Evolutionary conservation across 2,888 invertebrate species (phyloP).

Genomic region (Eristalis pertinax): DNA sequence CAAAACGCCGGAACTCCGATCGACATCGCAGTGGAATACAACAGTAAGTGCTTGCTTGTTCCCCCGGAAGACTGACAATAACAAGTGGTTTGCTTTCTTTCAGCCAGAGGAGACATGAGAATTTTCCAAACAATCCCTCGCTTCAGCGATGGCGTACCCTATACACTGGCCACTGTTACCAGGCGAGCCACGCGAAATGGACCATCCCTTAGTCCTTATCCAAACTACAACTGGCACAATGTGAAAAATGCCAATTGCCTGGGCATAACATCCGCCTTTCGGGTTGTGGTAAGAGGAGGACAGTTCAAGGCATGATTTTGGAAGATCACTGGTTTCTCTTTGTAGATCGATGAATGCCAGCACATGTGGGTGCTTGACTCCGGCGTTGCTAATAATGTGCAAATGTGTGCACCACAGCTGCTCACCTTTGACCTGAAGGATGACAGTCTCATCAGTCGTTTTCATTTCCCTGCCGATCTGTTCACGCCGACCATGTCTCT

Average conservation of each 20-base stretch:
- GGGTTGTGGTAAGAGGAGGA: conserved; percentile 81
- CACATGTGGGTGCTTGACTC: conserved; percentile 87
- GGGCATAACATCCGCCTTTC: conserved; percentile 88
- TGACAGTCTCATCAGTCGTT: conserved; percentile 83
- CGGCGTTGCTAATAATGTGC: conserved; percentile 76
- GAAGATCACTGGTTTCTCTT: not conserved
- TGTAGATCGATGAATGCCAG: conserved; percentile 85
- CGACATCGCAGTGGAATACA: conserved; percentile 76
- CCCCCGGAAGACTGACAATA: conserved; percentile 75
- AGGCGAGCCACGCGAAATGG: conserved; percentile 78
- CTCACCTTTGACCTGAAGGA: conserved; percentile 87
- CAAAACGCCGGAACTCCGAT: conserved; percentile 85
- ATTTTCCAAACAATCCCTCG: conserved; percentile 89
- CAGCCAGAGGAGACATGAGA: conserved; percentile 77
- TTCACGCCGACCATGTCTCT: conserved; percentile 76
- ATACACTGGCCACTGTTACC: conserved; percentile 86
- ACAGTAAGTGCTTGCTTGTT: rapidly evolving
- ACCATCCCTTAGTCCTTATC: conserved; percentile 84
- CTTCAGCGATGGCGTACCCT: conserved; percentile 87
- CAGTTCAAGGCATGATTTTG: too few species aligned
- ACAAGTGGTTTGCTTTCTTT: conserved; percentile 74
- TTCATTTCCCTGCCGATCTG: conserved; percentile 75
- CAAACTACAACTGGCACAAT: conserved; percentile 85
- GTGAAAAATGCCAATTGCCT: conserved; percentile 84
- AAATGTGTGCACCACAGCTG: conserved; percentile 86